A percentile compares a stretch with the other conserved stretches of the same genome.
phyloP scores from a whole-genome alignment of 2,113 vertebrate genomes.

The Podarcis cretensis region DNA sequence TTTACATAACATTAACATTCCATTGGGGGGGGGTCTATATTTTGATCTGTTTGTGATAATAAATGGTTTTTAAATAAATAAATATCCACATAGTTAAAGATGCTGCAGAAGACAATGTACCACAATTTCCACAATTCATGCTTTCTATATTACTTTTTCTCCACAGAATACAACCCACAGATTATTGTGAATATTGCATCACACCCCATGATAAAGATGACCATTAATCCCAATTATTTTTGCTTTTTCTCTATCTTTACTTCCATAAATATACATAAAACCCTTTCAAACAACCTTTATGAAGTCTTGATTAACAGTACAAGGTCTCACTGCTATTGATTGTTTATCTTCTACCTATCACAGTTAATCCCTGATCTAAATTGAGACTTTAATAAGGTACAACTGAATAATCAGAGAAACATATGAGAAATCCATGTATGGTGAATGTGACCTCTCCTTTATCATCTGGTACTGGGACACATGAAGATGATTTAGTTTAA shows the following conservation, averaged over 20 bases:
- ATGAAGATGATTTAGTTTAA: slow-evolving; percentile 28
- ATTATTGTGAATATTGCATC: too few species aligned
- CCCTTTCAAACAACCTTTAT: not conserved
- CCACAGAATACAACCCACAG: too few species aligned
- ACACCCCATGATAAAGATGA: too few species aligned
- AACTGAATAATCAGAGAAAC: too few species aligned
- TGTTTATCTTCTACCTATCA: not conserved
- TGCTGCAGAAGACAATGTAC: not conserved
- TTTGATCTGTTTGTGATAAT: not conserved
- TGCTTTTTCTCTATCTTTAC: too few species aligned
- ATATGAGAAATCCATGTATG: not conserved
- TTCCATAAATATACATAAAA: not conserved
- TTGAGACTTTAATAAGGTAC: not conserved
- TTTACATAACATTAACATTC: not conserved
- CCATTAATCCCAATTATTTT: too few species aligned
- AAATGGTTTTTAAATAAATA: not conserved
- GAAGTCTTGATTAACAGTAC: not conserved
- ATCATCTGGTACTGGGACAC: not conserved
- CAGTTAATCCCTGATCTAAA: not conserved
- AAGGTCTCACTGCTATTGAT: not conserved
- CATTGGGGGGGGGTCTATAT: too few species aligned
- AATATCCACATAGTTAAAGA: not conserved
- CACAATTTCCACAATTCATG: not conserved
- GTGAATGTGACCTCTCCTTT: not conserved
- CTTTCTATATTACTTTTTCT: not conserved